Conservation (phyloP, 2,113 vertebrate genomes). For the Gopherus flavomarginatus region DNA sequence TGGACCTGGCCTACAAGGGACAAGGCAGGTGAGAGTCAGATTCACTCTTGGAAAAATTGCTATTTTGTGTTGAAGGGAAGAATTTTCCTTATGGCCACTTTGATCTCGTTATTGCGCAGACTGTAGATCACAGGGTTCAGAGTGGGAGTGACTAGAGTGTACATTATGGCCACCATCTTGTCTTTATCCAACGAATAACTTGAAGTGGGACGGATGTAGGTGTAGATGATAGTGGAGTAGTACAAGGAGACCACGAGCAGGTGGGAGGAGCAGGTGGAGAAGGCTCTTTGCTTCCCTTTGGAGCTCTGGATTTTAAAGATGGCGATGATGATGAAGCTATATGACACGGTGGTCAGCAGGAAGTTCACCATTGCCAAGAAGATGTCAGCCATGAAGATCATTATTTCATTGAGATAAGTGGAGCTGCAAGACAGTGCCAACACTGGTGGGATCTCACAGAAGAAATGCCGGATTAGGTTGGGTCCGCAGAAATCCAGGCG, state of each 20-base stretch:
- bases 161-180: not conserved
- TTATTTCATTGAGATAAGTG: constrained; percentile 19
- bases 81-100: not conserved
- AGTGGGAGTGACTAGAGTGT: not conserved
- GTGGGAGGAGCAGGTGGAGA: not conserved
- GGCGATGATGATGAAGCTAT: not conserved
- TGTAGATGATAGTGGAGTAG: not conserved
- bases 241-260: not conserved
- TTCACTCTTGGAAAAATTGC: not conserved
- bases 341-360: not conserved
- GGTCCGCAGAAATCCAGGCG: constrained; percentile 2
- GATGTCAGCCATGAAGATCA: constrained; percentile 52
- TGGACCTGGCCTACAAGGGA: not conserved
- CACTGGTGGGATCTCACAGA: constrained; percentile 31
- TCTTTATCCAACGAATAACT: not conserved
- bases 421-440: not conserved
- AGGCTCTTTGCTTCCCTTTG: not conserved
- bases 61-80: not conserved
- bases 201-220: not conserved
- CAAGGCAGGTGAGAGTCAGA: not conserved
- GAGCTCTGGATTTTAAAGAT: not conserved
- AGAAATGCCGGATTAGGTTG: constrained; percentile 16
- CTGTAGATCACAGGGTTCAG: too few species aligned
- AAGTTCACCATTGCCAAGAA: not conserved
- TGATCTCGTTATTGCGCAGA: too few species aligned